phyloP scores from a whole-genome alignment of 2,113 vertebrate species.

The Oreochromis spilurus region DNA sequence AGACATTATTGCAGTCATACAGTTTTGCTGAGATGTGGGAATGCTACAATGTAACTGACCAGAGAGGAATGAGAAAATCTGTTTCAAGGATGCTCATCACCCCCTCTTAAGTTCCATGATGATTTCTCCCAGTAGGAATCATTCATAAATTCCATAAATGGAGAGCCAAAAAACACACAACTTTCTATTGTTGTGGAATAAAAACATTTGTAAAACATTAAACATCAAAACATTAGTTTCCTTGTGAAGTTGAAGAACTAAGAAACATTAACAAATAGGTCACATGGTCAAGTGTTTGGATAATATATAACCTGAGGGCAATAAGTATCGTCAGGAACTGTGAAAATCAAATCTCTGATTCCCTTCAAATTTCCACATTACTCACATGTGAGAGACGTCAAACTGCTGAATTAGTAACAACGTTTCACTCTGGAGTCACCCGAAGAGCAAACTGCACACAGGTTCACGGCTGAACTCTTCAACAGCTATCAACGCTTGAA shows the following conservation, averaged over 20 bases:
- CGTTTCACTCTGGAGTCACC: not conserved
- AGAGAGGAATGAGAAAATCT: not conserved
- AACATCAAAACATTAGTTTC: not conserved
- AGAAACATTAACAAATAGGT: not conserved
- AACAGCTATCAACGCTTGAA: not conserved
- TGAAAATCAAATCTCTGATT: not conserved
- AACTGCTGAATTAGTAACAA: conserved; percentile 2
- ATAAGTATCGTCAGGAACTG: not conserved
- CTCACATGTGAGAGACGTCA: conserved; percentile 43
- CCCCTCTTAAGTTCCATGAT: not conserved
- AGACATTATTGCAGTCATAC: not conserved
- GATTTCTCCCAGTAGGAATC: not conserved
- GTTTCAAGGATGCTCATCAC: not conserved
- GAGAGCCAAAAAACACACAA: not conserved
- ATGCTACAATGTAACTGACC: not conserved
- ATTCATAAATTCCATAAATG: fast-evolving
- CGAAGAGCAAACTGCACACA: not conserved
- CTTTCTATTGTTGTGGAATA: not conserved
- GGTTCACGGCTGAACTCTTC: not conserved
- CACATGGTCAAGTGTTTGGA: not conserved
- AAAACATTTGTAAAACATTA: conserved; percentile 10
- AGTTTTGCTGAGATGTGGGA: not conserved
- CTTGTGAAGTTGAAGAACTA: not conserved
- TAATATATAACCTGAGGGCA: conserved; percentile 29
- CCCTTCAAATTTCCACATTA: not conserved